A percentile compares a stretch with the other conserved stretches of the same genome.
These are phyloP conservation scores for Macrosiphum euphorbiae DNA, from an alignment of 2,888 invertebrate species.

Conservation along the genomic window DNA sequence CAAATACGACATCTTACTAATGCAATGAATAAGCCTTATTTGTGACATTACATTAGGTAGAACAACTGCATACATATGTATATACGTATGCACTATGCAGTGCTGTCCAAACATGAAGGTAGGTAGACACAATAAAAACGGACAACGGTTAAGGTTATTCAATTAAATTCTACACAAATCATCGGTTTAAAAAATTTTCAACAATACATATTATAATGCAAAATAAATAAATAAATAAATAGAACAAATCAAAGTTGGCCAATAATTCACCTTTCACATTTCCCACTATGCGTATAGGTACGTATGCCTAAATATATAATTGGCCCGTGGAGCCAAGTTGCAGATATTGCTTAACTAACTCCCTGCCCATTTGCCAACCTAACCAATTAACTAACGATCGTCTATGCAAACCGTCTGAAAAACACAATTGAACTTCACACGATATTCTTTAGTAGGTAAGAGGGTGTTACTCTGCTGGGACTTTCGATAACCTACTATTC, in stretches of 20 bases:
- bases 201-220: background rate
- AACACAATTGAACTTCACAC: constrained; percentile 23
- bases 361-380: background rate
- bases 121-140: background rate
- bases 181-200: background rate
- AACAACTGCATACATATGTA: background rate
- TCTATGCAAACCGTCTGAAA: background rate
- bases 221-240: constrained; percentile 43
- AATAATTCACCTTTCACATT: constrained; percentile 57
- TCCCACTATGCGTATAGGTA: background rate
- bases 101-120: background rate
- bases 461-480: background rate
- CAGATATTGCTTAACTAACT: constrained; percentile 41
- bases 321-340: background rate
- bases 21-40: background rate
- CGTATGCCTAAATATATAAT: background rate
- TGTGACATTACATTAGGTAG: background rate
- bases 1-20: background rate
- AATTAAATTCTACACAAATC: background rate
- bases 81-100: background rate
- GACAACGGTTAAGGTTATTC: background rate
- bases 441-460: background rate
- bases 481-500: constrained; percentile 9
- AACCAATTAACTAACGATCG: background rate
- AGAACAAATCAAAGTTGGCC: constrained; percentile 47